Conservation (phyloP, 2,888 invertebrate genomes). For the Helicoverpa assulta region DNA sequence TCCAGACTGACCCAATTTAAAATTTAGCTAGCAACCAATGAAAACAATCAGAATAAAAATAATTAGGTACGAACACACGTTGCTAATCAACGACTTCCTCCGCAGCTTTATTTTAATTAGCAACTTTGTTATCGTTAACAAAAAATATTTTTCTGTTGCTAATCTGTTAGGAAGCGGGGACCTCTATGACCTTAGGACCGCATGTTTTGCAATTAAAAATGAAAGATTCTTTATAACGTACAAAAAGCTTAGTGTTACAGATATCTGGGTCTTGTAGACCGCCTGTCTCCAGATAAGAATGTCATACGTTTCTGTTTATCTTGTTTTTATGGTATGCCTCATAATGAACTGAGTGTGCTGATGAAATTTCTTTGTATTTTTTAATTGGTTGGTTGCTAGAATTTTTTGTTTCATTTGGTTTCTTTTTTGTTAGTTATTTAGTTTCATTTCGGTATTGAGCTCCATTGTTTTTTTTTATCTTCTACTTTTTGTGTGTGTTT, state of each 20-base stretch:
- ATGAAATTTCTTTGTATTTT: constrained; percentile 62
- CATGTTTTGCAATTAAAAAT: constrained; percentile 77
- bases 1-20: constrained; percentile 17
- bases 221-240: constrained; percentile 77
- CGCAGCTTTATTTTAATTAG: constrained; percentile 75
- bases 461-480: neutral
- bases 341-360: constrained; percentile 59
- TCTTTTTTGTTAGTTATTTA: constrained; percentile 19
- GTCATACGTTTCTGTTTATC: constrained; percentile 61
- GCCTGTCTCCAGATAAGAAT: constrained; percentile 86
- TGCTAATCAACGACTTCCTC: constrained; percentile 72
- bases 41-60: constrained; percentile 53
- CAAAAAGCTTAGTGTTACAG: constrained; percentile 70
- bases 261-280: constrained; percentile 76
- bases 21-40: constrained; percentile 29
- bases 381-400: constrained; percentile 55
- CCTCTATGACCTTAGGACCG: constrained; percentile 73
- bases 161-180: constrained; percentile 83
- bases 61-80: constrained; percentile 35
- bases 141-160: constrained; percentile 70
- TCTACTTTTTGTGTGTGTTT: no score
- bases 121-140: constrained; percentile 80
- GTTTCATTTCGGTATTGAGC: constrained; percentile 1
- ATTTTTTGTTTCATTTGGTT: constrained; percentile 36
- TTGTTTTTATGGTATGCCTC: constrained; percentile 57